Base-by-base conservation (phyloP, 2,113 vertebrate species). In the Raja brachyura region DNA sequence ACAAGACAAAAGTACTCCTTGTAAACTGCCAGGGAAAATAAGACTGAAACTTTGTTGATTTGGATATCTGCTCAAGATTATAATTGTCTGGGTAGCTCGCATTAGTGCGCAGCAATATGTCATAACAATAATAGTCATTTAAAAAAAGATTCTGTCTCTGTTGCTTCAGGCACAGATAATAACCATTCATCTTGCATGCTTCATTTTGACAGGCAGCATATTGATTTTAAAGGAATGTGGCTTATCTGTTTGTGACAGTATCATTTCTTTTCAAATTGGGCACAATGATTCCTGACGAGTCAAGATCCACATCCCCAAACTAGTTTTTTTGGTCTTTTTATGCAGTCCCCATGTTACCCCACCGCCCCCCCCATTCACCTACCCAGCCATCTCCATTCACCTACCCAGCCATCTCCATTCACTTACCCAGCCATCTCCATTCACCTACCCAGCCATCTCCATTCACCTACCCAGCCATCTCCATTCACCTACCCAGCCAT, bases 221-320 rank as follows among this genome's bases (percentile, higher is more conserved):
- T 86, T 86, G 83, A 63, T 14, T 18, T n/a, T 63, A 66, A 88
- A 88, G 31, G 61, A 31, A 88, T 33, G 61, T 88, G 11, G 59
- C 59, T 86, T 61, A 63, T 88, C 83, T 88, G 28, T 88, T 18
- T 88, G 59, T 88, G 59, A 16, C 83, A 88, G 59, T 31, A n/a
- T 88, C 83, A 88, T 88, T 88, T 88, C 31, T 88, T 88, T 88
- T 88, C 83, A 86, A 86, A 61, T n/a, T 63, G 28, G 11, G 11
- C 56, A n/a, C 28, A 63, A 63, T 88, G n/a, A 88, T 63, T 33
- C 59, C 28, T 61, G 59, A 88, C 59, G 31, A 88, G 59, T 28
- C 59, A 88, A 86, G 4, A 59, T 86, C 59, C 81, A 86, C n/a
- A 5, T 86, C 11, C 11, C 56, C 56, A 61, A 63, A 31, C 13